phyloP scores from a whole-genome alignment of 2,113 vertebrate genomes.

The Brachyhypopomus occidentalis region DNA sequence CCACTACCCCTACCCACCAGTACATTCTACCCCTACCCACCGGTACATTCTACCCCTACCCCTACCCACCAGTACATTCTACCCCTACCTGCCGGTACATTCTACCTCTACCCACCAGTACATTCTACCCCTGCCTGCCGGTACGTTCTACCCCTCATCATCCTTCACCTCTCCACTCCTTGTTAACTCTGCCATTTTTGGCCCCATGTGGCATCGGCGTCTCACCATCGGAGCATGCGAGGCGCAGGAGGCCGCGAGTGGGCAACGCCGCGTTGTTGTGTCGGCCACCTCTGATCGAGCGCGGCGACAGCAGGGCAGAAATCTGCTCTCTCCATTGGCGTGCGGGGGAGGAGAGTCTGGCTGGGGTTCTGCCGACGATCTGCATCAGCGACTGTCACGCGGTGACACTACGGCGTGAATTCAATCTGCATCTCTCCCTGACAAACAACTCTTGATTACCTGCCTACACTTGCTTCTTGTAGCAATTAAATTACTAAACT shows the following conservation, averaged over 20 bases:
- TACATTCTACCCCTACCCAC: no score
- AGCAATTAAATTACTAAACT: background rate
- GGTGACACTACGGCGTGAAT: slow-evolving; percentile 46
- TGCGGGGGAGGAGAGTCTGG: slow-evolving; percentile 17
- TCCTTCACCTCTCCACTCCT: background rate
- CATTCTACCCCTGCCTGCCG: background rate
- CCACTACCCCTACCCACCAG: no score
- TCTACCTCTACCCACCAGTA: no score
- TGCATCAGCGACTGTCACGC: slow-evolving; percentile 33
- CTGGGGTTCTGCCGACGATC: slow-evolving; percentile 30
- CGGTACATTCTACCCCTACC: no score
- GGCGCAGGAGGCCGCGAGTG: slow-evolving; percentile 5
- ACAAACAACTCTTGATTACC: background rate
- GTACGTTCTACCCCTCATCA: background rate
- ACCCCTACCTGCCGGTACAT: no score
- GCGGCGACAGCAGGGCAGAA: slow-evolving; percentile 46
- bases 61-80: no score
- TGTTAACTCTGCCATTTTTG: slow-evolving; percentile 27
- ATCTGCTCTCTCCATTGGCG: slow-evolving; percentile 45
- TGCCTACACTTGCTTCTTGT: background rate
- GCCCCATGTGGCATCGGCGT: slow-evolving; percentile 3
- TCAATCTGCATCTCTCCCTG: slow-evolving; percentile 13
- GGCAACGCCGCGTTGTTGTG: slow-evolving; percentile 50
- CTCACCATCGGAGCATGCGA: background rate
- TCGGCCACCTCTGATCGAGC: slow-evolving; percentile 40